Evolutionary conservation across 2,888 invertebrate species (phyloP).

Genomic region (Ectropis crepuscularia): DNA sequence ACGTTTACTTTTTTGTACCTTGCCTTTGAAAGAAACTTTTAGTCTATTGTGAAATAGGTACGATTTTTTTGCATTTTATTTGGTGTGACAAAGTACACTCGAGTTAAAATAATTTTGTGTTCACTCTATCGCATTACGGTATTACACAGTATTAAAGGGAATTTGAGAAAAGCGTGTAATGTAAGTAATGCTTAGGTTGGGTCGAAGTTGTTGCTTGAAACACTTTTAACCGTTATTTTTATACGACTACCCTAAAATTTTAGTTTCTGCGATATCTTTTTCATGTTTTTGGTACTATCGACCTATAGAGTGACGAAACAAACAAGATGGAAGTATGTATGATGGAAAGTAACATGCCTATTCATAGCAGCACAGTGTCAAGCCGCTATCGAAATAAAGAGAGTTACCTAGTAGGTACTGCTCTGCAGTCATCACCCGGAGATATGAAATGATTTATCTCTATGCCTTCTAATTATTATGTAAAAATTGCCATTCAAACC

Average conservation of each 20-base stretch:
- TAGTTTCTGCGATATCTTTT: neutral
- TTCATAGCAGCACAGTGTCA: no score
- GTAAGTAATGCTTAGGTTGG: conserved; percentile 23
- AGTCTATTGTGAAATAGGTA: neutral
- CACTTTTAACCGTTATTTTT: conserved; percentile 13
- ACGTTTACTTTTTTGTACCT: conserved; percentile 17
- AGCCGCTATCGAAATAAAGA: no score
- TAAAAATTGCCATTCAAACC: no score
- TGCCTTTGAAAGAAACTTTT: conserved; percentile 26
- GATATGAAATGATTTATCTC: no score
- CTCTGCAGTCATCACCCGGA: no score
- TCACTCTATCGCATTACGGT: conserved; percentile 17
- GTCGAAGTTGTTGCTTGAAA: conserved; percentile 10
- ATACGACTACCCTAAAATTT: neutral
- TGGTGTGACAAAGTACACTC: conserved; percentile 17
- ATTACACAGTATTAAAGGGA: conserved; percentile 17
- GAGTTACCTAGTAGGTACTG: no score
- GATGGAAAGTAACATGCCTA: no score
- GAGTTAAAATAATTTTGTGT: conserved; percentile 13
- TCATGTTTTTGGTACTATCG: no score
- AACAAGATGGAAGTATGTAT: no score
- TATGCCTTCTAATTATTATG: no score
- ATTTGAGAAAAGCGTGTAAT: conserved; percentile 30
- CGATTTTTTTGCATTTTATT: neutral
- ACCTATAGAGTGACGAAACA: no score